phyloP scores from a whole-genome alignment of 2,113 vertebrate genomes.

The Corythornis madagascariensis region DNA sequence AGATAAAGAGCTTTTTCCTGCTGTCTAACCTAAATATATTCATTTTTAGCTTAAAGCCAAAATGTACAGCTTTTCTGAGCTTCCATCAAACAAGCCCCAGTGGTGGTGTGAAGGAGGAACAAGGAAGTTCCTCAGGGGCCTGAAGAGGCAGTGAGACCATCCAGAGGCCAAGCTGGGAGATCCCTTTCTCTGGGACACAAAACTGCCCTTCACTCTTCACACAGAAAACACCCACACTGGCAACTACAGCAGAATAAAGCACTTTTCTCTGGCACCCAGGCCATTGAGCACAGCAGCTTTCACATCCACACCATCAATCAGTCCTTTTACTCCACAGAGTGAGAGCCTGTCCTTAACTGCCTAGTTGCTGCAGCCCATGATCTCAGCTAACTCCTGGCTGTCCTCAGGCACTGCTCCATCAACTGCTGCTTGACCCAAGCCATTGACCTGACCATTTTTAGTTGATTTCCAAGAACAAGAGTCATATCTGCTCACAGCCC shows the following conservation, averaged over 20 bases:
- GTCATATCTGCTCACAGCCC: background rate
- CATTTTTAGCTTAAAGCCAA: background rate
- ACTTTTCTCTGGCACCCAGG: background rate
- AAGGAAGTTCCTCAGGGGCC: background rate
- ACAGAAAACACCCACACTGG: background rate
- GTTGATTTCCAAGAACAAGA: background rate
- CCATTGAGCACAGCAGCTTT: background rate
- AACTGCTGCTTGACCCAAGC: background rate
- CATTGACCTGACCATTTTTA: background rate
- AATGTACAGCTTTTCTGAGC: background rate
- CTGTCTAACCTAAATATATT: too few species aligned
- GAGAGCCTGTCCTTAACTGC: background rate
- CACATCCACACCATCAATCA: background rate
- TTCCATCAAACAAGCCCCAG: background rate
- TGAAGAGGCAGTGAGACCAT: background rate
- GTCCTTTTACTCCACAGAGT: background rate
- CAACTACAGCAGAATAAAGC: background rate
- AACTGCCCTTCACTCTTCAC: background rate
- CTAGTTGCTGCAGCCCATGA: background rate
- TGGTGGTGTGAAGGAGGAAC: background rate
- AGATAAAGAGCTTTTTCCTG: background rate
- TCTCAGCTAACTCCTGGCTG: background rate
- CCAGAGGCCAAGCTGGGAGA: background rate
- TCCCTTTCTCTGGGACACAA: background rate
- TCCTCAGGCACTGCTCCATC: background rate